phyloP scores from a whole-genome alignment of 2,888 invertebrate species.

The Anticlea derivata region DNA sequence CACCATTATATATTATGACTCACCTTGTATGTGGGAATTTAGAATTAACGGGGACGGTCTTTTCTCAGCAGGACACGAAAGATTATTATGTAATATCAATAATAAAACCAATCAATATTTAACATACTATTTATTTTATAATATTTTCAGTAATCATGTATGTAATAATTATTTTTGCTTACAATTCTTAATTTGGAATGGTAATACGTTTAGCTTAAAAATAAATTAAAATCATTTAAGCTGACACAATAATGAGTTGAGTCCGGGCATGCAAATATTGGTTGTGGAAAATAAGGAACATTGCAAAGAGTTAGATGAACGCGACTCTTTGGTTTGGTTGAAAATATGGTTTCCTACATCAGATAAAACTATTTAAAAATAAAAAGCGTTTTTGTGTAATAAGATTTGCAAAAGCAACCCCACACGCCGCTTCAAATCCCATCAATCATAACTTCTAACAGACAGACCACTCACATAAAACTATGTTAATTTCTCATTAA shows the following conservation, averaged over 20 bases:
- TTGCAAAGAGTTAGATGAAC: conserved; percentile 74
- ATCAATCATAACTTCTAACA: conserved; percentile 22
- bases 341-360: conserved; percentile 51
- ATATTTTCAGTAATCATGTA: conserved; percentile 75
- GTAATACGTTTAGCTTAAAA: conserved; percentile 79
- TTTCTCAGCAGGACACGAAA: no score
- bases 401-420: conserved; percentile 49
- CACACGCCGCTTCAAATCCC: conserved; percentile 37
- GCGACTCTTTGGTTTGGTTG: conserved; percentile 77
- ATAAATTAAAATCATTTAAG: conserved; percentile 73
- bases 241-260: conserved; percentile 52
- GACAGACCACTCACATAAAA: conserved; percentile 55
- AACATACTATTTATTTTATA: conserved; percentile 76
- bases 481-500: conserved; percentile 72
- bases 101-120: conserved; percentile 41
- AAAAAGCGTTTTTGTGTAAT: conserved; percentile 43
- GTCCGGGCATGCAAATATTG: conserved; percentile 61
- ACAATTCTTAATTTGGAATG: conserved; percentile 82
- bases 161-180: conserved; percentile 73
- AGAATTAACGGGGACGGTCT: no score
- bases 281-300: conserved; percentile 58
- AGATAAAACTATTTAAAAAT: conserved; percentile 47
- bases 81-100: no score
- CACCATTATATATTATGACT: no score
- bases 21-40: no score